Evolutionary conservation across 92 coral and sea anemone genomes (phyloP), one percentile per base, ranked within the genome.

Genomic region (Siderastrea siderea): DNA sequence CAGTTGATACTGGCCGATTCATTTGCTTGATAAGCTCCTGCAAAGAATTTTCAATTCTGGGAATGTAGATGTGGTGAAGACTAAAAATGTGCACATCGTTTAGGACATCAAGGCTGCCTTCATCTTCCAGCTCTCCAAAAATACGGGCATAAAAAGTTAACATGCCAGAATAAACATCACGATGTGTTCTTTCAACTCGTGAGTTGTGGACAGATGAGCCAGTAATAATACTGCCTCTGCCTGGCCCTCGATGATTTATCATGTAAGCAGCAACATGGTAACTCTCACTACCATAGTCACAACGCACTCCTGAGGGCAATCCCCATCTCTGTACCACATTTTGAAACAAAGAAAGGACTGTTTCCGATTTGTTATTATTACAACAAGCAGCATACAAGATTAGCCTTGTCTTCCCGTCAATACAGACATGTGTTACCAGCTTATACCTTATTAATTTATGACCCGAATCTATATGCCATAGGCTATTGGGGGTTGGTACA

Each of bases 1-100:
- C 96, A 72, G 87, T 95, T 76, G 98, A 95, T 16, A 95, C 92
- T 52, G 92, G 92, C 1, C 75, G 92, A 77, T 89, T 89, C 75
- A 90, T 86, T 77, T 84, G 93, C 17, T 11, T 53, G 49, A 80
- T 87, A 80, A 86, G 68, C 55, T 85, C 91, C 79, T 72, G 61
- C 15, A 91, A 78, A 67, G 88, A 91, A 80, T 75, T 91, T 46
- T 83, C 60, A 75, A 72, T 88, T 79, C 88, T 88, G 38, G 92
- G 92, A 74, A 82, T 88, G 88, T 88, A 89, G 70, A 88, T 44
- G 47, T 83, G 70, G 67, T 88, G 92, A 9, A 88, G 79, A 68
- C 92, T 74, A 66, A 74, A 88, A 61, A 82, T 60, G 48, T 88
- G 88, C 13, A 61, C 38, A 75, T 83, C 88, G 66, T 88, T 57